Percentiles rank a stretch among this genome's conserved stretches.
These are phyloP conservation scores for Neomicropteryx cornuta DNA, from an alignment of 1,140 invertebrate species.

Conservation along the genomic window DNA sequence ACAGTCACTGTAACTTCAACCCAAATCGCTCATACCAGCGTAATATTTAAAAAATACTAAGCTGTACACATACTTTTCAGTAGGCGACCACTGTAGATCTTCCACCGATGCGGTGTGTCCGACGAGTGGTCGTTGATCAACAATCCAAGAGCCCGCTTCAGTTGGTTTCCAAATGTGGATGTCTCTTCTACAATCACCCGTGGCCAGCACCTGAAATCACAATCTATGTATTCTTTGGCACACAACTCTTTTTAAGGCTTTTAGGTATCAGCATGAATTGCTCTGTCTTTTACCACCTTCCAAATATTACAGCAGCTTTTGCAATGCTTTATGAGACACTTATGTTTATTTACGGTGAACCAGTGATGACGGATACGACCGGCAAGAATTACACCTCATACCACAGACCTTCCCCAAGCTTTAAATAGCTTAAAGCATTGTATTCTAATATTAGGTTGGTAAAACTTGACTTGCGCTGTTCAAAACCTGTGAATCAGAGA, in stretches of 20 bases:
- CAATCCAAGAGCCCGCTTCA: slow-evolving; percentile 67
- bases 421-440: no score
- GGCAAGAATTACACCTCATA: no score
- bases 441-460: no score
- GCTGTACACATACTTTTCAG: slow-evolving; percentile 49
- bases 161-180: slow-evolving; percentile 88
- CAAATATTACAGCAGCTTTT: no score
- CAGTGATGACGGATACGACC: no score
- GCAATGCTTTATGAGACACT: no score
- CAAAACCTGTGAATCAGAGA: no score
- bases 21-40: no score
- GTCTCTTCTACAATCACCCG: slow-evolving; percentile 80
- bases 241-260: background rate
- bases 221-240: slow-evolving; percentile 4
- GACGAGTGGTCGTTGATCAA: slow-evolving; percentile 77
- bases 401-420: no score
- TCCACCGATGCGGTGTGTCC: slow-evolving; percentile 92
- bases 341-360: no score
- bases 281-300: slow-evolving; percentile 5
- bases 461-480: no score
- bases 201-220: slow-evolving; percentile 58
- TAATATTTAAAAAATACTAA: background rate
- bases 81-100: slow-evolving; percentile 98
- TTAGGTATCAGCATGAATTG: slow-evolving; percentile 1
- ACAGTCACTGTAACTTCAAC: no score